Base-by-base conservation (phyloP, 2,888 invertebrate species). In the Plutella xylostella region DNA sequence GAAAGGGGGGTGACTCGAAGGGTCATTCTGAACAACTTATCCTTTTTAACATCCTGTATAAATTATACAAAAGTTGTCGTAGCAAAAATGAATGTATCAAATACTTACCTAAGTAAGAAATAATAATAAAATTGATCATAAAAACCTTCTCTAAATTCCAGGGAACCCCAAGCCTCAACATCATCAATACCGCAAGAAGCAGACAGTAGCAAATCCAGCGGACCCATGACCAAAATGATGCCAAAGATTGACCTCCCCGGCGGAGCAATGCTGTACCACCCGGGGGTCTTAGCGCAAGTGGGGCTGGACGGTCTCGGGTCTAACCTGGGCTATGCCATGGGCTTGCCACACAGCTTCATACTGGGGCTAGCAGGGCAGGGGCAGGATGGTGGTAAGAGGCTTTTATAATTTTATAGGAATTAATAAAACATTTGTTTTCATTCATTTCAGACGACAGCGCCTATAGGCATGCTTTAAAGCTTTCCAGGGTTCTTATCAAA, bases 291-390 rank as follows among this genome's bases (percentile, higher is more conserved):
- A 9, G 66, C 71, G 15, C 72, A 72, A 0, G 55, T 57, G 7
- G 65, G 66, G 0, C 52, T 83, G 43, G 83, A 83, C 12, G 72
- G 76, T 2, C 57, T 83, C 15, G 73, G 76, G 28, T 63, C 64
- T 1, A 80, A 79, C 43, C 61, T 83, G 44, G 78, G 82, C 2
- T 58, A 82, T 0, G 79, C 79, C 0, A 80, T 83, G 82, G 72
- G 76, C 18, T 85, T 84, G 44, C 84, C 84, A 3, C 83, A 80
- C 22, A 80, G 84, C 51, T 82, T 85, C 41, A 80, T 84, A 47
- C 55, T 85, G 51, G 82, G 85, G 38, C 64, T 85, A 41, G 79
- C 84, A 40, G 80, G 80, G 55, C 83, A 84, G 47, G 80, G 74
- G 3, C 82, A 84, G 43, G 84, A 85, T 52, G 78, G 76, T 37